phyloP scores from a whole-genome alignment of 2,888 invertebrate genomes.

The Portevinia maculata region DNA sequence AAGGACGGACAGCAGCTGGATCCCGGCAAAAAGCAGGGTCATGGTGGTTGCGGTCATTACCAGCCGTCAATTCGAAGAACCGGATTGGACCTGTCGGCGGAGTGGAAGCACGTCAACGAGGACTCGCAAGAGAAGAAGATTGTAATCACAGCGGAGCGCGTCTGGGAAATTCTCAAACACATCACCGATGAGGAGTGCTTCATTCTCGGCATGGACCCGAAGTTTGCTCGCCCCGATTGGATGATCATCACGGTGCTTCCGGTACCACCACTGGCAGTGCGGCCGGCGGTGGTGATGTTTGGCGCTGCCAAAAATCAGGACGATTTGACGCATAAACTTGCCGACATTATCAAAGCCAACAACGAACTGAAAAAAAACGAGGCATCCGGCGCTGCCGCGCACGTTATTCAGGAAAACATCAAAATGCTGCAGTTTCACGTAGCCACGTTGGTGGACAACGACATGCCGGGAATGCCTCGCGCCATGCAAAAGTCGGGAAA shows the following conservation, averaged over 20 bases:
- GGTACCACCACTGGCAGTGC: slow-evolving; percentile 97
- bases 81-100: slow-evolving; percentile 96
- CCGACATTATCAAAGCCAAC: slow-evolving; percentile 99
- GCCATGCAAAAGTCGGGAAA: slow-evolving; percentile 99
- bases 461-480: slow-evolving; percentile 98
- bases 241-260: slow-evolving; percentile 99
- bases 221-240: slow-evolving; percentile 99
- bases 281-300: slow-evolving; percentile 98
- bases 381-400: slow-evolving; percentile 97
- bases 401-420: slow-evolving; percentile 97
- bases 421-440: slow-evolving; percentile 99
- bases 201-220: slow-evolving; percentile 97
- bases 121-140: slow-evolving; percentile 95
- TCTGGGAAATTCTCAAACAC: slow-evolving; percentile 98
- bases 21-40: slow-evolving; percentile 85
- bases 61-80: slow-evolving; percentile 95
- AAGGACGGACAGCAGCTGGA: slow-evolving; percentile 87
- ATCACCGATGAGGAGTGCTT: slow-evolving; percentile 98
- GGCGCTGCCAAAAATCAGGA: slow-evolving; percentile 99
- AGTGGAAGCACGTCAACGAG: slow-evolving; percentile 99
- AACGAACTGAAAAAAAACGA: slow-evolving; percentile 98
- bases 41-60: slow-evolving; percentile 99
- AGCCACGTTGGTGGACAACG: slow-evolving; percentile 98
- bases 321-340: slow-evolving; percentile 98
- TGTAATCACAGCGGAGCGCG: slow-evolving; percentile 95